These are phyloP conservation scores for Fratercula arctica DNA, from an alignment of 2,797 vertebrate genomes.

Conservation along the genomic window DNA sequence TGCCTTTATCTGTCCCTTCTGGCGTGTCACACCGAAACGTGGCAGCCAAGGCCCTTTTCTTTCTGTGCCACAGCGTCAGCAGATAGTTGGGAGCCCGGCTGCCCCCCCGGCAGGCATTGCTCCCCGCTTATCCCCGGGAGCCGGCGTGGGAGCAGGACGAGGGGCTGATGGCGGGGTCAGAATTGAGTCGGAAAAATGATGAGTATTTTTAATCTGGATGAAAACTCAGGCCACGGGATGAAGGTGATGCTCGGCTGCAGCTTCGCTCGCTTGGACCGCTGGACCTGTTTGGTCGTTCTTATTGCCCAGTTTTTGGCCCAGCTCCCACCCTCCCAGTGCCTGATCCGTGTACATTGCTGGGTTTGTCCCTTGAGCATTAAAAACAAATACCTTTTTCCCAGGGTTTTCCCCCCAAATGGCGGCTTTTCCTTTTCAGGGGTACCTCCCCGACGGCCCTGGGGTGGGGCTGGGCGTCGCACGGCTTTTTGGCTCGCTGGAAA, in stretches of 20 bases:
- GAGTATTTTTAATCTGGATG: not conserved
- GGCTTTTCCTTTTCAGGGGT: not conserved
- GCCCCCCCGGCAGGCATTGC: not conserved
- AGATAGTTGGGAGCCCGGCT: not conserved
- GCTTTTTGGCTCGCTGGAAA: not conserved
- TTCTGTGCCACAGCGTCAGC: not conserved
- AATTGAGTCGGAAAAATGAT: not conserved
- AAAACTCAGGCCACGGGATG: not conserved
- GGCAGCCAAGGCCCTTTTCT: not conserved
- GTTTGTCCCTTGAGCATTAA: not conserved
- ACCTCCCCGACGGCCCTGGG: not conserved
- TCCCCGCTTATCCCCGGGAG: fast-evolving
- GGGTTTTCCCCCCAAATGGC: not conserved
- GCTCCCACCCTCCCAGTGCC: not conserved
- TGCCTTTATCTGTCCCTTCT: not conserved
- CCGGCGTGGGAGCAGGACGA: fast-evolving
- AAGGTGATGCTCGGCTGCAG: not conserved
- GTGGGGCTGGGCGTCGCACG: fast-evolving
- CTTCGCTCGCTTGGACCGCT: not conserved
- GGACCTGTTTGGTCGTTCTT: not conserved
- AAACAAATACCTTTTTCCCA: not conserved
- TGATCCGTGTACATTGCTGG: not conserved
- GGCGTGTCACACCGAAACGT: not conserved
- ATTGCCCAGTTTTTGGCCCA: not conserved
- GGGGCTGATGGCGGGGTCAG: fast-evolving